Evolutionary conservation across 2,888 invertebrate genomes (phyloP), one percentile per base, ranked within the genome.

Genomic region (Dynastes maya): DNA sequence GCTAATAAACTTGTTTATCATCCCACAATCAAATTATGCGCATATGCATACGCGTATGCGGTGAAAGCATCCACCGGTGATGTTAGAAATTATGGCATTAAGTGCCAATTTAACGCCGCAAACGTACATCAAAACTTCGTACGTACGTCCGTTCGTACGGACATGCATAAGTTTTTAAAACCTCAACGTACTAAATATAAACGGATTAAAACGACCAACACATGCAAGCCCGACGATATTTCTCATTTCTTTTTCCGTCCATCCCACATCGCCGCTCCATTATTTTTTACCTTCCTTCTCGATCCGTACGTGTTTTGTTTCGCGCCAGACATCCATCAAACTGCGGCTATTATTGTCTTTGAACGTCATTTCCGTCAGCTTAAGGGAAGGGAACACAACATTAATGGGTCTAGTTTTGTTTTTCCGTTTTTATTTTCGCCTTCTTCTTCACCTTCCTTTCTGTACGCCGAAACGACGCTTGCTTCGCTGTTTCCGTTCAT

Each of bases 291-390:
- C 72, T 74, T 61, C 61, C 27, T 61, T 61, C 67, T 67, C 37
- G 40, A 53, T 55, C 51, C 40, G 76, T 55, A 55, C 67, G 65
- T 76, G 76, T 76, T 76, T 76, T 67, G 65, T 76, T 76, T 55
- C 53, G 72, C 61, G 67, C 67, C 76, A 65, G 67, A 81, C 81
- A 82, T 82, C 80, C 78, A 82, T 82, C 82, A 82, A 80, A 79
- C 78, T 70, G 67, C 76, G 78, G 80, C 80, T 80, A 81, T 82
- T 82, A 82, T 82, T 82, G 80, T 82, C 80, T 80, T 68, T 68
- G 72, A 77, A 80, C 79, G 78, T 80, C 82, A 80, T 82, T 82
- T 82, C 82, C 82, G 81, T 79, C 77, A 76, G 76, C 58, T 65
- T 67, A 58, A 65, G 67, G 72, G 72, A 74, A 74, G 45, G 63